A percentile compares a stretch with the other conserved stretches of the same genome.
Evolutionary conservation across 1,140 invertebrate genomes (phyloP).

Genomic region (Nixonia krombeini): DNA sequence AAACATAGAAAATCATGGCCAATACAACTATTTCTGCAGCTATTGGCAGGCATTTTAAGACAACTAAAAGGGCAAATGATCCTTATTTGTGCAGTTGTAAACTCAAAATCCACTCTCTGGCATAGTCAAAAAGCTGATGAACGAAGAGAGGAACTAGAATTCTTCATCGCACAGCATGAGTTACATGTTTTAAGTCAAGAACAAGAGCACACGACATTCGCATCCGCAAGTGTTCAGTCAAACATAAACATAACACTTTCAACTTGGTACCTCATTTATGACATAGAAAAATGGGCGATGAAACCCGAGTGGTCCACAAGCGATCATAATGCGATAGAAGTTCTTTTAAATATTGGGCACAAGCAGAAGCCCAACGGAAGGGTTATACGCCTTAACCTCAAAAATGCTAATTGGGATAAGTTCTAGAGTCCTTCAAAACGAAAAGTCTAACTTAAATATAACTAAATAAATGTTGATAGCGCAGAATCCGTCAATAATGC

Average conservation of each 20-base stretch:
- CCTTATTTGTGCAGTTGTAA: too few relatives aligned
- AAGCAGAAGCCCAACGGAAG: too few relatives aligned
- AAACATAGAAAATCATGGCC: too few relatives aligned
- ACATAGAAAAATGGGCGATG: constrained; percentile 8
- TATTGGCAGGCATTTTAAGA: too few relatives aligned
- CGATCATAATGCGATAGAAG: constrained; percentile 28
- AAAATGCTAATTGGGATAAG: constrained; percentile 28
- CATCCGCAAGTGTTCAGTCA: constrained; percentile 1
- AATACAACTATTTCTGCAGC: too few relatives aligned
- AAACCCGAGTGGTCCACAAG: not conserved
- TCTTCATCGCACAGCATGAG: not conserved
- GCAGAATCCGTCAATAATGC: too few relatives aligned
- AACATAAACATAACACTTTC: constrained; percentile 24
- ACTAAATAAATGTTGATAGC: too few relatives aligned
- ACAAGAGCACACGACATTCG: not conserved
- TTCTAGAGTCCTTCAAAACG: constrained; percentile 6
- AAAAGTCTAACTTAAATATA: not conserved
- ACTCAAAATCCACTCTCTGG: constrained; percentile 1
- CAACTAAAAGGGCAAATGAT: too few relatives aligned
- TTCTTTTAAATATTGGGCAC: too few relatives aligned
- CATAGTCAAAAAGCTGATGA: not conserved
- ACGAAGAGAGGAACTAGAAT: constrained; percentile 21
- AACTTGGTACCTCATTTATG: not conserved
- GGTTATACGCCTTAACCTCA: too few relatives aligned
- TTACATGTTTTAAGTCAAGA: constrained; percentile 9